phyloP scores from a whole-genome alignment of 2,888 invertebrate species.

The Emmelina monodactyla region DNA sequence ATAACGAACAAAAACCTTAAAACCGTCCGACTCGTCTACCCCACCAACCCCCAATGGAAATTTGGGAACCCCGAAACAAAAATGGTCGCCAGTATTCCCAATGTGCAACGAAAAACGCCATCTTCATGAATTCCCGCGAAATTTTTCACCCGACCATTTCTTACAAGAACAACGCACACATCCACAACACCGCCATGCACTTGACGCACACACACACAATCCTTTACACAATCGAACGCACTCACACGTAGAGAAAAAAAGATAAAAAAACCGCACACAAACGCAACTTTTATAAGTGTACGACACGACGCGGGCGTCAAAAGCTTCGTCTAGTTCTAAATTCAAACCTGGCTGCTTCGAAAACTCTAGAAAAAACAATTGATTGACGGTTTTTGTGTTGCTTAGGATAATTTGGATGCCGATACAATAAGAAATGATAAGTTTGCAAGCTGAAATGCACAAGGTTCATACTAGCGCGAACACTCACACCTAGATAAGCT shows the following conservation, averaged over 20 bases:
- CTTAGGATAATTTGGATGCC: too few relatives aligned
- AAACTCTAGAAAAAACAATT: too few relatives aligned
- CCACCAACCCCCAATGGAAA: neutral
- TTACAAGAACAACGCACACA: slow-evolving; percentile 56
- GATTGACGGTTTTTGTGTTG: too few relatives aligned
- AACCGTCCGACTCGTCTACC: too few relatives aligned
- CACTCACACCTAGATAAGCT: slow-evolving; percentile 30
- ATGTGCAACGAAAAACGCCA: slow-evolving; percentile 49
- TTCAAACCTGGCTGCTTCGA: too few relatives aligned
- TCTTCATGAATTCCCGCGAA: slow-evolving; percentile 56
- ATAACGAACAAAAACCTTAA: too few relatives aligned
- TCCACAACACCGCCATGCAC: slow-evolving; percentile 22
- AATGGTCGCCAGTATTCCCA: slow-evolving; percentile 34
- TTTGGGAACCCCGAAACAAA: neutral
- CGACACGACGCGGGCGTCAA: too few relatives aligned
- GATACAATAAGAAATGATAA: slow-evolving; percentile 32
- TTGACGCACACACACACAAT: slow-evolving; percentile 24
- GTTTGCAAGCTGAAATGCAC: slow-evolving; percentile 39
- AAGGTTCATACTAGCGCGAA: slow-evolving; percentile 52
- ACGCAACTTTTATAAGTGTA: slow-evolving; percentile 12
- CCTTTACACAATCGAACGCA: slow-evolving; percentile 57
- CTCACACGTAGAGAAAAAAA: slow-evolving; percentile 60
- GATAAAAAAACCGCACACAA: slow-evolving; percentile 58
- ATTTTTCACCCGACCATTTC: slow-evolving; percentile 62
- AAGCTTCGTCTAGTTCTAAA: too few relatives aligned